These are phyloP conservation scores for Tigriopus japonicus DNA, from an alignment of 1,140 invertebrate genomes.

Conservation along the genomic window DNA sequence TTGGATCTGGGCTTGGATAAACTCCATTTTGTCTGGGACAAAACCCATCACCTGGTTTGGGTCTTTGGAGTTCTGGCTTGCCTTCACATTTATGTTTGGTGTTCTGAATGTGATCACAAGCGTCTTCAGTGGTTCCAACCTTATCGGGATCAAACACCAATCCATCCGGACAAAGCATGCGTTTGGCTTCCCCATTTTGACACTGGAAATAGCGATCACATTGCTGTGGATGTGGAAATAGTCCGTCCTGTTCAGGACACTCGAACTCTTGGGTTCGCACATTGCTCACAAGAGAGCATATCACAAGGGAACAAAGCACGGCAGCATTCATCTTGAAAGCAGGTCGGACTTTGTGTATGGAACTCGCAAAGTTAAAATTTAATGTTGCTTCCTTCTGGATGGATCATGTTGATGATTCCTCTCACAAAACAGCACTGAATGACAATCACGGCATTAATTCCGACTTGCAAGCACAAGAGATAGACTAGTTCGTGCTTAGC, in stretches of 20 bases:
- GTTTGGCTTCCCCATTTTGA: conserved; percentile 40
- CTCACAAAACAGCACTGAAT: no score
- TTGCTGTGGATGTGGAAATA: conserved; percentile 49
- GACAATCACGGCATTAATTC: no score
- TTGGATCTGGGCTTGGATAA: conserved; percentile 60
- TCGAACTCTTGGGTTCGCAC: conserved; percentile 52
- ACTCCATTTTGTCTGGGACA: conserved; percentile 69
- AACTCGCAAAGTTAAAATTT: no score
- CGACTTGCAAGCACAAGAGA: no score
- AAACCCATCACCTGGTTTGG: conserved; percentile 12
- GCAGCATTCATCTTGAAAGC: no score
- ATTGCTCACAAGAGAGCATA: neutral
- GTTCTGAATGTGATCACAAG: conserved; percentile 14
- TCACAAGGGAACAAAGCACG: no score
- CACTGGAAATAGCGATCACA: conserved; percentile 65
- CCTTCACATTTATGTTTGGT: conserved; percentile 8
- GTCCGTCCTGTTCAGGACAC: conserved; percentile 51
- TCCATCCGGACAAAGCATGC: conserved; percentile 56
- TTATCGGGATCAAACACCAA: conserved; percentile 46
- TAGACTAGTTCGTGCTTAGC: no score
- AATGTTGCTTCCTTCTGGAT: no score
- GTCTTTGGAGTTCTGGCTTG: conserved; percentile 3
- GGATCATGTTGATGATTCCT: no score
- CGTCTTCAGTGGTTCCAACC: neutral
- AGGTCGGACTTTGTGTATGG: no score